Base-by-base conservation (phyloP, 2,113 vertebrate genomes). In the Apaloderma vittatum region DNA sequence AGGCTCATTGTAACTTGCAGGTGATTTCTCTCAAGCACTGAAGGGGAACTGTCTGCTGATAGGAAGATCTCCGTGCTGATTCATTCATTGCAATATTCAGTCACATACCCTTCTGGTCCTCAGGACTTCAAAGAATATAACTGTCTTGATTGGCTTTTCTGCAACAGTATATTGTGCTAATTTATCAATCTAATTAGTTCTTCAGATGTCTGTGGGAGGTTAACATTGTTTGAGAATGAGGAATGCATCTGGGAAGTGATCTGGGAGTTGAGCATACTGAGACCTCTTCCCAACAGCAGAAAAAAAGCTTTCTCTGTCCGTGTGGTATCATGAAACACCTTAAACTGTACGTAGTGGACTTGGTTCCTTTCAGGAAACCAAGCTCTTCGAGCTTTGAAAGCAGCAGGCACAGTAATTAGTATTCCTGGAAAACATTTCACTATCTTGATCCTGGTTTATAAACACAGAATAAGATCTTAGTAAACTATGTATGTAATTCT, bases 141-240 rank as follows among this genome's bases (percentile, higher is more conserved):
- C 61, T 55, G 34, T 88, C 36, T 84, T 84, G 92, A 70, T 58
- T 75, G 36, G 17, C 26, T 97, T 45, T 93, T 89, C 79, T 46
- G 67, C 40, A 87, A 32, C 24, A 77, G 43, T 81, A 54, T 15
- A 63, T 36, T 87, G 78, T 46, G 52, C 29, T 77, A 82, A 88
- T 92, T 95, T 97, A 55, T 82, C 75, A 87, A 15, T 80, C 82
- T 93, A 93, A 91, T 86, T 59, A 74, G n/a, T 72, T 90, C 61
- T 55, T 88, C 19, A 8, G 32, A 30, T n/a, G 57, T 66, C 74
- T 93, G 6, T 79, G 88, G 74, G 65, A 94, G 76, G 55, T 61
- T 55, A 91, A 66, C 13, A 1, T 9, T 94, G 15, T 86, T 84
- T 87, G 82, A 36, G 80, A 96, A 32, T 0, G 3, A 62, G 68